phyloP scores from a whole-genome alignment of 2,113 vertebrate species.

The Chelonoidis abingdonii region DNA sequence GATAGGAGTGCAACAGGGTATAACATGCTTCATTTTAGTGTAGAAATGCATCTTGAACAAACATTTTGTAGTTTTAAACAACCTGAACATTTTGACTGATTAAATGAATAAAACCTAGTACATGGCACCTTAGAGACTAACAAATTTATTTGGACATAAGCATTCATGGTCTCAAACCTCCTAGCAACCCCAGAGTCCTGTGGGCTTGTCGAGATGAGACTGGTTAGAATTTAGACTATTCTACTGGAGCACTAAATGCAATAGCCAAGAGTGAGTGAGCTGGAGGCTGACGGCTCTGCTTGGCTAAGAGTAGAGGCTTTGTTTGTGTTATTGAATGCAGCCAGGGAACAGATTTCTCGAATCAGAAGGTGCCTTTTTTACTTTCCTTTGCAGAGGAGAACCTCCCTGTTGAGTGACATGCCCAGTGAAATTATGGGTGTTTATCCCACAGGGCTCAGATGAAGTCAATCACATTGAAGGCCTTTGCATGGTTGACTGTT shows the following conservation, averaged over 20 bases:
- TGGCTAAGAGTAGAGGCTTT: neutral
- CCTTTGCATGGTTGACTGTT: neutral
- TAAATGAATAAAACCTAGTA: neutral
- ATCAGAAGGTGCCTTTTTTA: fast-evolving
- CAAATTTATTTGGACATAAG: no score
- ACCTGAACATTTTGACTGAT: neutral
- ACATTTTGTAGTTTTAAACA: neutral
- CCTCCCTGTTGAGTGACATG: neutral
- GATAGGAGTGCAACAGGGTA: neutral
- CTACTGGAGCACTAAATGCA: neutral
- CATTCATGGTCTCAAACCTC: no score
- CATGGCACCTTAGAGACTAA: no score
- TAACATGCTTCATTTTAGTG: neutral
- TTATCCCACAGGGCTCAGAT: neutral
- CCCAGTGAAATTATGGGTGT: neutral
- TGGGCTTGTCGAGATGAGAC: neutral
- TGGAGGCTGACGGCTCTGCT: neutral
- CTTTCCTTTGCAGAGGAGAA: neutral
- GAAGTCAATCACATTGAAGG: neutral
- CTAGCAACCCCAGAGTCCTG: neutral
- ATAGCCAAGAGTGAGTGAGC: neutral
- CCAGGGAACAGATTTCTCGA: no score
- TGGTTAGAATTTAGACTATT: neutral
- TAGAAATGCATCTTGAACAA: neutral
- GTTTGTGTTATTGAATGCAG: neutral